Evolutionary conservation across 30 jellyfish, hydroid and myxozoan genomes (phyloP), one percentile per base, ranked within the genome.

Genomic region (Aurelia sp.): DNA sequence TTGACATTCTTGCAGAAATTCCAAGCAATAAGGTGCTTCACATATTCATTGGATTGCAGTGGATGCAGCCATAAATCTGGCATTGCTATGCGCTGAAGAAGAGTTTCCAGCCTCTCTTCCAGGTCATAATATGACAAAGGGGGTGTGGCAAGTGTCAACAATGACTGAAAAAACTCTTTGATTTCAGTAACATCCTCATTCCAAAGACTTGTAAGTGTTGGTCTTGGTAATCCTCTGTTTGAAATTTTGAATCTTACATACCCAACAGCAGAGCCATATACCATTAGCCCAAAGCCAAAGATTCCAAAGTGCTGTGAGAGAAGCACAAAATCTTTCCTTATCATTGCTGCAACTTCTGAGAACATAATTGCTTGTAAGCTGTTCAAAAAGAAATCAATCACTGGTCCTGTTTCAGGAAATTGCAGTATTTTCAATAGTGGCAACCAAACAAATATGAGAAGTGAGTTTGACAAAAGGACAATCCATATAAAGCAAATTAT

Each of bases 51-150:
- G n/a, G 96, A 84, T n/a, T 84, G 77, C 53, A 84, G 30, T 4
- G 97, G 92, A 76, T 70, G 97, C 72, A 95, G 91, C 99, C 99
- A 95, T 44, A 95, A 64, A 64, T 91, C 95, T 6, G 99, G 97
- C 73, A 91, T 84, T 13, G 97, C 50, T 74, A 95, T 63, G 1
- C 92, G 50, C 41, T 85, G 95, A 40, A 95, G 70, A 10, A 95
- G 83, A 30, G 76, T 89, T 59, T 95, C 99, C 73, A 95, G 60
- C 24, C 97, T 81, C 22, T 86, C 97, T 68, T 95, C 99, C 68
- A 95, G 69, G 24, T 81, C 72, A 73, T 50, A 85, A 65, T 83
- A 90, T 35, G 74, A 70, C 48, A 95, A 63, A 13, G 92, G 80
- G 40, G 97, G 96, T 20, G 99, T 64, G 33, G 92, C 86, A 64